These are phyloP conservation scores for Distichodus sexfasciatus DNA, from an alignment of 2,797 vertebrate species.

Conservation along the genomic window DNA sequence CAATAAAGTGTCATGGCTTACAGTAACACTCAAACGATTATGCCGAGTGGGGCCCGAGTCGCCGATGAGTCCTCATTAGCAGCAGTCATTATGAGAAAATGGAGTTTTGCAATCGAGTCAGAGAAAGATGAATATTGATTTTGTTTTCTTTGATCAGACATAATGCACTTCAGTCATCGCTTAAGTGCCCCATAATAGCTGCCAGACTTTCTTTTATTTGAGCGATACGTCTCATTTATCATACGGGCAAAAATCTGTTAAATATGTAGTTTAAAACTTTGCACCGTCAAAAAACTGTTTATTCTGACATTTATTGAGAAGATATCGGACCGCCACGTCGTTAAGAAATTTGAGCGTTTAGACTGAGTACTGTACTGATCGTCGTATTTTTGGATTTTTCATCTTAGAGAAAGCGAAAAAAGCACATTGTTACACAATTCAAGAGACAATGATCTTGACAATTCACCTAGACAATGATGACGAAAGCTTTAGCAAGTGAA, in stretches of 20 bases:
- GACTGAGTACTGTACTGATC: no score
- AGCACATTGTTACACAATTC: no score
- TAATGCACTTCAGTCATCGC: slow-evolving; percentile 33
- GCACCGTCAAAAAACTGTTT: neutral
- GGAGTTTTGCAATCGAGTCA: slow-evolving; percentile 72
- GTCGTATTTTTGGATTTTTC: no score
- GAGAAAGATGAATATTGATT: slow-evolving; percentile 73
- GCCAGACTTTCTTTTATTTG: slow-evolving; percentile 48
- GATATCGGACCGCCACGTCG: no score
- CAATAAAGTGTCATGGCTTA: slow-evolving; percentile 75
- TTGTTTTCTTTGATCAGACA: slow-evolving; percentile 52
- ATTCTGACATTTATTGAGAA: neutral
- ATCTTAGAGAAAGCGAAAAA: no score
- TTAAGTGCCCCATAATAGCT: slow-evolving; percentile 41
- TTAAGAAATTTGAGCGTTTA: no score
- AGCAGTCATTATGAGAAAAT: slow-evolving; percentile 76
- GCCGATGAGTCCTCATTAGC: slow-evolving; percentile 72
- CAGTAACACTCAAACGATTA: slow-evolving; percentile 77
- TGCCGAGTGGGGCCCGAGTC: slow-evolving; percentile 56
- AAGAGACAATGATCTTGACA: no score
- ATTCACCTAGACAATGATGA: no score
- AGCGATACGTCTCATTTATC: slow-evolving; percentile 60
- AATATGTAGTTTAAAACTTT: neutral
- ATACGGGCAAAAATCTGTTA: slow-evolving; percentile 1
- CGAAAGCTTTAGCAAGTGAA: no score